phyloP scores from a whole-genome alignment of 2,113 vertebrate species.

The Sphaerodactylus townsendi region DNA sequence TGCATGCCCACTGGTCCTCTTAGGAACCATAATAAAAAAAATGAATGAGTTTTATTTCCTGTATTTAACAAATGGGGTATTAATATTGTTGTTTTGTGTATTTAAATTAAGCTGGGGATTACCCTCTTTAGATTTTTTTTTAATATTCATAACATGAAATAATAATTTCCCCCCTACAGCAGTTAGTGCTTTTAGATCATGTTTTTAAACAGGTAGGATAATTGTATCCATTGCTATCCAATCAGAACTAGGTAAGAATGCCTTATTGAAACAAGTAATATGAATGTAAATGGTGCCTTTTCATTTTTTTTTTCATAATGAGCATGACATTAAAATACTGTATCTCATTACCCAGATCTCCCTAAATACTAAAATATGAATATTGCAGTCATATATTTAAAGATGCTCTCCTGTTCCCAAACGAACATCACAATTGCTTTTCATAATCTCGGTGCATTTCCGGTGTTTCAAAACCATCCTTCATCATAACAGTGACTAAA shows the following conservation, averaged over 20 bases:
- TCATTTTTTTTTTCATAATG: slow-evolving; percentile 20
- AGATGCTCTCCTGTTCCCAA: slow-evolving; percentile 20
- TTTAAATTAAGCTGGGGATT: slow-evolving; percentile 1
- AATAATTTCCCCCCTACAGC: background rate
- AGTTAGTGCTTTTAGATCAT: background rate
- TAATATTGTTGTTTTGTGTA: background rate
- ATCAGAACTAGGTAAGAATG: slow-evolving; percentile 1
- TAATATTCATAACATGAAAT: background rate
- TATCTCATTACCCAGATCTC: slow-evolving; percentile 20
- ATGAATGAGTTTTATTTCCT: background rate
- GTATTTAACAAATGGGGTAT: background rate
- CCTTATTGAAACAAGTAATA: slow-evolving; percentile 9
- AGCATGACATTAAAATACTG: slow-evolving; percentile 25
- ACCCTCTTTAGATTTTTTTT: slow-evolving; percentile 16
- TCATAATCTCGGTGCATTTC: slow-evolving; percentile 53
- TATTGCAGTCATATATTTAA: slow-evolving; percentile 24
- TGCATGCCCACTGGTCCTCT: background rate
- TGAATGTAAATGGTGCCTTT: slow-evolving; percentile 32
- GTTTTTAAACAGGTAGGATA: background rate
- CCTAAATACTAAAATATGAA: slow-evolving; percentile 8
- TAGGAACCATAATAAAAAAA: background rate
- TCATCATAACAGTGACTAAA: slow-evolving; percentile 29
- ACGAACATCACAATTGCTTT: slow-evolving; percentile 39
- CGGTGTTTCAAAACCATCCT: slow-evolving; percentile 10
- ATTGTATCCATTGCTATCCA: slow-evolving; percentile 31